A percentile compares a stretch with the other conserved stretches of the same genome.
phyloP scores from a whole-genome alignment of 2,888 invertebrate species.

The Aspidapion aeneum region DNA sequence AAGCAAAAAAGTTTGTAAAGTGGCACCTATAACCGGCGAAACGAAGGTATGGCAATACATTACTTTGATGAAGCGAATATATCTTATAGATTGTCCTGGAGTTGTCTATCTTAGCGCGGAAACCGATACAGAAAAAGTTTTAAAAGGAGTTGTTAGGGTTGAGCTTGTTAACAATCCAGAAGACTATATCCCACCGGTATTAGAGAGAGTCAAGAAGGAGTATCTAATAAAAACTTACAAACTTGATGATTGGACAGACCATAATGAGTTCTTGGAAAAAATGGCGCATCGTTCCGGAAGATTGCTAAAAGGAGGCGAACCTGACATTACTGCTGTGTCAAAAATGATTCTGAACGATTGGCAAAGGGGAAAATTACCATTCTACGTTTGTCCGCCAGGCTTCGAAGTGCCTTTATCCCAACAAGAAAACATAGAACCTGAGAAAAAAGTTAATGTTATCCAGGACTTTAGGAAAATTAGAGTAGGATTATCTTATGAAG shows the following conservation, averaged over 20 bases:
- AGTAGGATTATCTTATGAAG: conserved; percentile 53
- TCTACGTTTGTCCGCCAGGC: conserved; percentile 85
- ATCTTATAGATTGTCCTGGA: conserved; percentile 97
- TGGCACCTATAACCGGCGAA: conserved; percentile 97
- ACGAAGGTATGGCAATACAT: conserved; percentile 99
- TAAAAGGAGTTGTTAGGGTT: conserved; percentile 97
- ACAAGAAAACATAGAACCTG: conserved; percentile 33
- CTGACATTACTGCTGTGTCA: conserved; percentile 83
- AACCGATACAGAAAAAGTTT: conserved; percentile 89
- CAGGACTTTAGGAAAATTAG: conserved; percentile 82
- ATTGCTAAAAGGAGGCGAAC: conserved; percentile 94
- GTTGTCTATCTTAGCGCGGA: conserved; percentile 97
- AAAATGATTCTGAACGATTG: conserved; percentile 98
- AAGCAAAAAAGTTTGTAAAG: conserved; percentile 97
- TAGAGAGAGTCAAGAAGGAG: conserved; percentile 83
- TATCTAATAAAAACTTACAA: conserved; percentile 91
- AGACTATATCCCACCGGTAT: conserved; percentile 85
- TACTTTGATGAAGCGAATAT: conserved; percentile 94
- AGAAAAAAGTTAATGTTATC: conserved; percentile 56
- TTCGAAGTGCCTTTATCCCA: conserved; percentile 64
- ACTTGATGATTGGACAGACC: conserved; percentile 74
- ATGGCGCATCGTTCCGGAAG: conserved; percentile 84
- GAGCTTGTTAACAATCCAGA: conserved; percentile 93
- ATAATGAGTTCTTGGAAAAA: conserved; percentile 88
- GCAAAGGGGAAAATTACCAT: conserved; percentile 96